Conservation (phyloP, 2,888 invertebrate genomes). For the Achlya flavicornis region DNA sequence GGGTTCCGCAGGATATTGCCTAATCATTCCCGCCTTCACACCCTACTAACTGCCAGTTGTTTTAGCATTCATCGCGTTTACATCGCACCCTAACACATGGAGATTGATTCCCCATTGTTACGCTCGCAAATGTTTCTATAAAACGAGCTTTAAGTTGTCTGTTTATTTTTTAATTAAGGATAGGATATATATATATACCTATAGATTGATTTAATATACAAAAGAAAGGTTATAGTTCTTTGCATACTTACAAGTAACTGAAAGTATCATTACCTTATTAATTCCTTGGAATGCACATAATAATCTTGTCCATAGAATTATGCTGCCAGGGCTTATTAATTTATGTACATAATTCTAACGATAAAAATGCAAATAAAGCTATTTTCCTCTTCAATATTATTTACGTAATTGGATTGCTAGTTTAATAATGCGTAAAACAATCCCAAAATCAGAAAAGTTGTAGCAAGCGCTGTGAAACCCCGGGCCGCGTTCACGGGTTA, state of each 20-base stretch:
- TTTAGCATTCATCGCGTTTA: slow-evolving; percentile 79
- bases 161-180: slow-evolving; percentile 37
- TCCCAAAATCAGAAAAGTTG: slow-evolving; percentile 76
- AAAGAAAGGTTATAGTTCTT: background rate
- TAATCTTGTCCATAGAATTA: slow-evolving; percentile 19
- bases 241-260: too few species aligned
- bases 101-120: slow-evolving; percentile 74
- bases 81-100: slow-evolving; percentile 49
- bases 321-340: slow-evolving; percentile 24
- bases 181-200: slow-evolving; percentile 24
- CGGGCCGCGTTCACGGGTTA: slow-evolving; percentile 71
- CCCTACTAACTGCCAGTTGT: slow-evolving; percentile 81
- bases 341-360: slow-evolving; percentile 29
- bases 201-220: slow-evolving; percentile 7
- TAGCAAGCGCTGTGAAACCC: slow-evolving; percentile 54
- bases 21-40: slow-evolving; percentile 81
- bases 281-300: slow-evolving; percentile 20
- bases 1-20: slow-evolving; percentile 79
- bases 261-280: background rate
- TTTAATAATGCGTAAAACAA: slow-evolving; percentile 83
- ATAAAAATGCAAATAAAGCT: slow-evolving; percentile 37
- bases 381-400: slow-evolving; percentile 61
- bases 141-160: slow-evolving; percentile 50
- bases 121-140: slow-evolving; percentile 53
- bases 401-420: slow-evolving; percentile 79